Conservation (phyloP, 2,888 invertebrate species). For the Acrobasis repandana region DNA sequence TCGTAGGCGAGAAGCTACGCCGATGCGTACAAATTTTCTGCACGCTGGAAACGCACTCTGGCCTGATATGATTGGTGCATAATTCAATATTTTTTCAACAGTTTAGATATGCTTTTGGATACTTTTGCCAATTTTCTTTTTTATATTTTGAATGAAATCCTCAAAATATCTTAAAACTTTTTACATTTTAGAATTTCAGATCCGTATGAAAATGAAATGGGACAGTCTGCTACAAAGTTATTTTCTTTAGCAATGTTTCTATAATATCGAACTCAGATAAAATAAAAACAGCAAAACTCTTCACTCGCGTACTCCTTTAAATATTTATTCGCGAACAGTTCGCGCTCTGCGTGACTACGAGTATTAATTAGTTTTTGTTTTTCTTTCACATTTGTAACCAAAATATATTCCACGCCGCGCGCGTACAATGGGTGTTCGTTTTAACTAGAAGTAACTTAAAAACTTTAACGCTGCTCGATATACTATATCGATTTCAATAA, state of each 20-base stretch:
- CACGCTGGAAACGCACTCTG: too few species aligned
- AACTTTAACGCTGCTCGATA: neutral
- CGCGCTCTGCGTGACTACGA: constrained; percentile 19
- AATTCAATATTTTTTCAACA: too few species aligned
- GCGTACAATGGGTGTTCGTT: constrained; percentile 14
- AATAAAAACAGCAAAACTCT: neutral
- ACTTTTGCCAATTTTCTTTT: too few species aligned
- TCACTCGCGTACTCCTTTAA: neutral
- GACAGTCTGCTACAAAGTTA: too few species aligned
- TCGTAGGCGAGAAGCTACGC: too few species aligned
- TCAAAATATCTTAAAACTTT: too few species aligned
- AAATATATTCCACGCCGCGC: constrained; percentile 16
- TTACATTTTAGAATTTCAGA: too few species aligned
- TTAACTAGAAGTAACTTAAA: constrained; percentile 28
- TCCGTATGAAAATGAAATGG: too few species aligned
- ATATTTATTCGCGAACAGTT: constrained; percentile 8
- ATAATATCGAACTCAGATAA: neutral
- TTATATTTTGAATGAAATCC: too few species aligned
- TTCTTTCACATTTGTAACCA: constrained; percentile 12
- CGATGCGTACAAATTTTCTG: too few species aligned
- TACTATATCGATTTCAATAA: constrained; percentile 1
- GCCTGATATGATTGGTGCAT: too few species aligned
- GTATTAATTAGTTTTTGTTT: constrained; percentile 20
- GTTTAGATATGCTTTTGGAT: too few species aligned
- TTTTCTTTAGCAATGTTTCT: neutral